Conservation (phyloP, 2,888 invertebrate genomes). For the Listrodromus nycthemerus region DNA sequence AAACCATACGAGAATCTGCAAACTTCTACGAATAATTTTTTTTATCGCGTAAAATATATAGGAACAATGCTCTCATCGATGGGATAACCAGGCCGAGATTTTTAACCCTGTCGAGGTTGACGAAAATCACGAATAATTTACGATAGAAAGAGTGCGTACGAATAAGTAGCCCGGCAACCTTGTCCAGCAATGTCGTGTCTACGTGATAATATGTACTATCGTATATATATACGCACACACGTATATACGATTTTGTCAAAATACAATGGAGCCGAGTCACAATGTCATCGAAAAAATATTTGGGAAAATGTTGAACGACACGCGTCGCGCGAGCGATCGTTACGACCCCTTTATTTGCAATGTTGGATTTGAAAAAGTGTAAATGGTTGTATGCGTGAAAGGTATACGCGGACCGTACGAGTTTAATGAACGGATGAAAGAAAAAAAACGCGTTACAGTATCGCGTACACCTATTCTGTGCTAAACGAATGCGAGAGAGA, state of each 20-base stretch:
- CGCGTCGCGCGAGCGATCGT: constrained; percentile 34
- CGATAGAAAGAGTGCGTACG: not conserved
- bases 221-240: constrained; percentile 10
- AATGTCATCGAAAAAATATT: constrained; percentile 49
- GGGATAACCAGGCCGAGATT: constrained; percentile 22
- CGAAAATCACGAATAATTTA: not conserved
- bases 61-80: constrained; percentile 38
- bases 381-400: constrained; percentile 9
- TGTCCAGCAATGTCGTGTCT: constrained; percentile 33
- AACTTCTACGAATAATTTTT: constrained; percentile 44
- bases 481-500: constrained; percentile 68
- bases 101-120: constrained; percentile 28
- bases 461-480: constrained; percentile 59
- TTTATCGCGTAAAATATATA: constrained; percentile 52
- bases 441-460: constrained; percentile 25
- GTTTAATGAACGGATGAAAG: not conserved
- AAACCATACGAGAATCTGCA: constrained; percentile 39
- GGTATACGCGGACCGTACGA: not conserved
- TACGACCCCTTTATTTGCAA: constrained; percentile 45
- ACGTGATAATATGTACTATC: constrained; percentile 23
- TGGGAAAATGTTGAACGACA: constrained; percentile 38
- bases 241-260: constrained; percentile 36
- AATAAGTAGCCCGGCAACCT: constrained; percentile 13
- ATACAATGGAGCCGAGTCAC: constrained; percentile 41
- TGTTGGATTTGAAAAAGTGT: constrained; percentile 40